Evolutionary conservation across 2,113 vertebrate species (phyloP), one percentile per base, ranked within the genome.

Genomic region (Lutjanus erythropterus): DNA sequence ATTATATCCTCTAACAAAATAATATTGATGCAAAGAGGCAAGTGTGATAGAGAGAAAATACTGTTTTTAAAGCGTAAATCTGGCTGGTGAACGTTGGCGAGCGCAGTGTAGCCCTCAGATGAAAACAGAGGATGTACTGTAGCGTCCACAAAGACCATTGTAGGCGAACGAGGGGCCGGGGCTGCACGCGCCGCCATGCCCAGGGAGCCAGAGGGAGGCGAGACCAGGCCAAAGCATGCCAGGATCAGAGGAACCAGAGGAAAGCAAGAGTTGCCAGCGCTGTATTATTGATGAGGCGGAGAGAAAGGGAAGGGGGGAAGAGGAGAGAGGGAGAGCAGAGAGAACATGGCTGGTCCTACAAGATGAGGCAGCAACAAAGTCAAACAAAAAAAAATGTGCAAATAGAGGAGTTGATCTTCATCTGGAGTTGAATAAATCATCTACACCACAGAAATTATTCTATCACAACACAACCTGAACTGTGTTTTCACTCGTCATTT

Each of bases 161-260:
- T 84, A 70, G 88, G 84, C 78, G 75, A 81, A 60, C 33, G 56
- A 70, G 80, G 84, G 82, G 81, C 76, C 53, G 21, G 50, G 75
- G 83, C 83, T 90, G 92, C 90, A 90, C 87, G 81, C 52, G 88
- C 86, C 79, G 81, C 83, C 86, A 81, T 85, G 84, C 86, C 91
- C 88, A 69, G 83, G 73, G 84, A 86, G 85, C 85, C 84, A 79
- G 85, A 87, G 88, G 84, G 89, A 87, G 86, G 83, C 78, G 83
- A 92, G 90, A 80, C 78, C 82, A 61, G 86, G 88, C 89, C 91
- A 90, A 89, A 88, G 84, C 90, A 84, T 67, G 85, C 75, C 76
- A 80, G 88, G 90, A 93, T 93, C 89, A 93, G 90, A 93, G 89
- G 79, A 85, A 87, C 58, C 75, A 81, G 88, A 89, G 89, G 87